Evolutionary conservation across 35 echinoderm and acorn worm genomes (phyloP).

Genomic region (Hemicentrotus pulcherrimus): DNA sequence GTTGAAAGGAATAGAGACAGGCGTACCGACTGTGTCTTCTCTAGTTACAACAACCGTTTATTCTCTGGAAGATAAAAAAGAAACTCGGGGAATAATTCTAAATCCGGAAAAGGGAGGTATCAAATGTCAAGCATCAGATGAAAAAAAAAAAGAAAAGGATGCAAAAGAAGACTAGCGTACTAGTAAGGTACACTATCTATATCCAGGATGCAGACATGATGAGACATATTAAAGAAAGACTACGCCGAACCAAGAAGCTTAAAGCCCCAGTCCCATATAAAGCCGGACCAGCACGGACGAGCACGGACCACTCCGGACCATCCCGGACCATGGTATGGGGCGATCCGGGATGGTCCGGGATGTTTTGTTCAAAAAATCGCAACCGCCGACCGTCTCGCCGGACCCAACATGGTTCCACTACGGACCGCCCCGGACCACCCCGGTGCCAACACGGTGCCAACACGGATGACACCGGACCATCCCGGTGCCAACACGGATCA

Average conservation of each 20-base stretch:
- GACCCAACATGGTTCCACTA: no score
- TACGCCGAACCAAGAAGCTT: background rate
- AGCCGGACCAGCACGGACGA: no score
- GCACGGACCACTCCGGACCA: no score
- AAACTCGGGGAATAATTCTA: background rate
- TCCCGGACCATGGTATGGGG: no score
- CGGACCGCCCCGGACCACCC: no score
- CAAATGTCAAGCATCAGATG: background rate
- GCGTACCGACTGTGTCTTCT: slow-evolving; percentile 33
- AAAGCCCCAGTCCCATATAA: no score
- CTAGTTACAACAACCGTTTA: background rate
- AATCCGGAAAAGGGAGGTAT: background rate
- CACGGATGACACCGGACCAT: no score
- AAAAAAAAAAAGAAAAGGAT: background rate
- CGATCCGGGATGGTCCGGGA: no score
- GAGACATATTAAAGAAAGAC: background rate
- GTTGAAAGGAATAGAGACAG: slow-evolving; percentile 19
- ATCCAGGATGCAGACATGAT: background rate
- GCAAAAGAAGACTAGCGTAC: background rate
- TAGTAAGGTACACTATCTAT: background rate
- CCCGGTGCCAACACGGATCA: no score
- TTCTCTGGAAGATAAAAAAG: background rate
- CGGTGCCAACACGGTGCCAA: no score
- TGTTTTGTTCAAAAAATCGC: no score
- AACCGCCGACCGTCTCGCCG: no score